Evolutionary conservation across 2,797 vertebrate species (phyloP).

Genomic region (Loriculus beryllinus): DNA sequence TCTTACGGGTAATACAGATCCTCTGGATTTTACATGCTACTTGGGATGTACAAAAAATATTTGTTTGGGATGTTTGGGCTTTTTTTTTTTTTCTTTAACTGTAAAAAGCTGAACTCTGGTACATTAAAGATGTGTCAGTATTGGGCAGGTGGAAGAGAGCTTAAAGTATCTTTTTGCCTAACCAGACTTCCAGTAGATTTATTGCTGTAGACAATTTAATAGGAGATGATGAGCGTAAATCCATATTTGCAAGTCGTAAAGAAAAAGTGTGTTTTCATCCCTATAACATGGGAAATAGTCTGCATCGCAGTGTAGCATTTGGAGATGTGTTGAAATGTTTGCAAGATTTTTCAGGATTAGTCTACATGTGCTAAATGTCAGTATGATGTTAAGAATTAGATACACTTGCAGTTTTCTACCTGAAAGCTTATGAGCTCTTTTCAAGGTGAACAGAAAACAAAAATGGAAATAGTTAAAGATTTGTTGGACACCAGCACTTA

Average conservation of each 20-base stretch:
- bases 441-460: neutral
- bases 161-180: neutral
- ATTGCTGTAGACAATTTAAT: neutral
- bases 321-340: neutral
- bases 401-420: neutral
- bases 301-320: neutral
- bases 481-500: neutral
- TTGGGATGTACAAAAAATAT: neutral
- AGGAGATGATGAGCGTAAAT: neutral
- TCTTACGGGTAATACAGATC: constrained; percentile 82
- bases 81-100: neutral
- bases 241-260: neutral
- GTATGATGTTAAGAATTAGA: neutral
- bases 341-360: neutral
- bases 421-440: neutral
- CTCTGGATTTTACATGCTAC: neutral
- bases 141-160: neutral
- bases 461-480: neutral
- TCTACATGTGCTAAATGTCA: neutral
- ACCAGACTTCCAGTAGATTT: neutral
- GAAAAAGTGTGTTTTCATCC: neutral
- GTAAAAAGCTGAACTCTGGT: neutral
- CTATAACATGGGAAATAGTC: neutral
- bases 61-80: neutral
- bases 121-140: neutral